Evolutionary conservation across 2,888 invertebrate species (phyloP).

Genomic region (Pseudococcus longispinus): DNA sequence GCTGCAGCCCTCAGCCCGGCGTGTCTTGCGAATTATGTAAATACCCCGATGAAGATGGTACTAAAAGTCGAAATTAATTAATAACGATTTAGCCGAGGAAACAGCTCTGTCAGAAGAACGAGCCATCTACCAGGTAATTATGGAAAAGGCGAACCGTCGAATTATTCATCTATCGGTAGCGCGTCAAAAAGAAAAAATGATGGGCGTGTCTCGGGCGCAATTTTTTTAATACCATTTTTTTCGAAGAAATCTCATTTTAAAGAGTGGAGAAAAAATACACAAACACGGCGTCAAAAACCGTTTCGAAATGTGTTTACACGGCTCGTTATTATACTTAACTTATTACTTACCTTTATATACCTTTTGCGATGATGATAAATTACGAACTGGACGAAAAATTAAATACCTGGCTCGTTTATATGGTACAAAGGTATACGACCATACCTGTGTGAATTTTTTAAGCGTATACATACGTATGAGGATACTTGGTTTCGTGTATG

Average conservation of each 20-base stretch:
- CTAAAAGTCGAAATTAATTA: slow-evolving; percentile 38
- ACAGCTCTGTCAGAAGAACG: slow-evolving; percentile 25
- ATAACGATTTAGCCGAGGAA: slow-evolving; percentile 30
- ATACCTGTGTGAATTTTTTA: slow-evolving; percentile 14
- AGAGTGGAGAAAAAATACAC: neutral
- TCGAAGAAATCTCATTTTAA: neutral
- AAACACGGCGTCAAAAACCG: neutral
- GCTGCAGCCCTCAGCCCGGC: neutral
- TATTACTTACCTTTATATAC: neutral
- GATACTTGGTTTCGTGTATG: neutral
- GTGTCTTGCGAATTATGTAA: slow-evolving; percentile 18
- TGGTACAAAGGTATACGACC: neutral
- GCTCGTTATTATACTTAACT: slow-evolving; percentile 27
- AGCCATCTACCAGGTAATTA: slow-evolving; percentile 17
- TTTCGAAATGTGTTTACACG: neutral
- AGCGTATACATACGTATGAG: neutral
- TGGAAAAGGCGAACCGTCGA: neutral
- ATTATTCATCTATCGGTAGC: slow-evolving; percentile 39
- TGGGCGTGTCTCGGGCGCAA: slow-evolving; percentile 28
- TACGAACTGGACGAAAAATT: slow-evolving; percentile 1
- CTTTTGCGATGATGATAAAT: slow-evolving; percentile 9
- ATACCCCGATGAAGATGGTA: slow-evolving; percentile 39
- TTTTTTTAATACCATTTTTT: slow-evolving; percentile 13
- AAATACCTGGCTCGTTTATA: neutral
- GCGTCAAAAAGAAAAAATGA: slow-evolving; percentile 40